Conservation (phyloP, 1,140 invertebrate species). For the Matsumurasca onukii region DNA sequence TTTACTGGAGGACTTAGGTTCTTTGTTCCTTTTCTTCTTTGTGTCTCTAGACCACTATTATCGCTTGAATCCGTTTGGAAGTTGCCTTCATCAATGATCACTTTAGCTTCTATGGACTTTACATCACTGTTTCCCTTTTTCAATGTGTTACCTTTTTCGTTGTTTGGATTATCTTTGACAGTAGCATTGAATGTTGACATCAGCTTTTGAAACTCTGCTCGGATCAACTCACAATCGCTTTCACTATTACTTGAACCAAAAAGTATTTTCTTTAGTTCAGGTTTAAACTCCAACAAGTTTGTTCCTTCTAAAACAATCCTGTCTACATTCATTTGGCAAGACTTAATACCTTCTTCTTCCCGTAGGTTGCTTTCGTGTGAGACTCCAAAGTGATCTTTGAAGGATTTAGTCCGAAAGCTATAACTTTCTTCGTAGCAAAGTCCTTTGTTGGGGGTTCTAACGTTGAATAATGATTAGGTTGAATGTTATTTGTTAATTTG, state of each 20-base stretch:
- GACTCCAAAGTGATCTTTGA: conserved; percentile 16
- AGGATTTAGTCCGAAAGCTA: neutral
- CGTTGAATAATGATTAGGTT: neutral
- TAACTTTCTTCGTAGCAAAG: neutral
- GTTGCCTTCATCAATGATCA: neutral
- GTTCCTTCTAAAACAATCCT: conserved; percentile 26
- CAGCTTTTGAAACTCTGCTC: neutral
- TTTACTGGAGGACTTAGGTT: conserved; percentile 16
- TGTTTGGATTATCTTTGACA: neutral
- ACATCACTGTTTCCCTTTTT: neutral
- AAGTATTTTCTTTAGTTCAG: conserved; percentile 22
- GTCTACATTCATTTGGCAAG: conserved; percentile 28
- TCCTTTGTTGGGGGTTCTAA: neutral
- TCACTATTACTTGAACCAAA: neutral
- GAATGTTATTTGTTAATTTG: neutral
- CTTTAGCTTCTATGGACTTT: neutral
- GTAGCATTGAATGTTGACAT: neutral
- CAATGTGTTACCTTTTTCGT: neutral
- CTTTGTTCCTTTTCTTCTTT: conserved; percentile 51
- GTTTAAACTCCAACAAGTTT: conserved; percentile 13
- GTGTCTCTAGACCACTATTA: conserved; percentile 52
- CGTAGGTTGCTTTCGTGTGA: conserved; percentile 20
- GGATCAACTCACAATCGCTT: neutral
- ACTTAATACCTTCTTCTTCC: conserved; percentile 10
- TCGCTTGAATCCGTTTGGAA: conserved; percentile 36